A percentile compares a stretch with the other conserved stretches of the same genome.
Evolutionary conservation across 1,140 invertebrate species (phyloP).

Genomic region (Trachelipus rathkii): DNA sequence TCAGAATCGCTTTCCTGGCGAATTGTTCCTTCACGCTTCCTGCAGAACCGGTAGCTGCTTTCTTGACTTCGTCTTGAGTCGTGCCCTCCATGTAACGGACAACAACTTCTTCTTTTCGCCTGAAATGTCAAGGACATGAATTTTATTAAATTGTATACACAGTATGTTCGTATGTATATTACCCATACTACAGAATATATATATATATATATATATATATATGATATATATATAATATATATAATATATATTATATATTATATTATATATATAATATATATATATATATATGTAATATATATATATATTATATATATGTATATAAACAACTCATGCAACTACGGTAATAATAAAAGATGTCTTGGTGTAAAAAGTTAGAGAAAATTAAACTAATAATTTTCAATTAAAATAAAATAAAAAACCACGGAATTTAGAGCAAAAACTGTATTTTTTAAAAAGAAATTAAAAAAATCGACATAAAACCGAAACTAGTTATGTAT

Average conservation of each 20-base stretch:
- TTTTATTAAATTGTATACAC: slow-evolving; percentile 12
- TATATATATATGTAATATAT: slow-evolving; percentile 19
- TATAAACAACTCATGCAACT: no score
- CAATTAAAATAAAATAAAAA: no score
- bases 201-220: neutral
- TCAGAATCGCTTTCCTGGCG: slow-evolving; percentile 45
- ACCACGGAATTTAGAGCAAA: no score
- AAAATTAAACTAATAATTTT: no score
- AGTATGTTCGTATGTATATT: neutral
- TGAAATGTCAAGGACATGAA: slow-evolving; percentile 49
- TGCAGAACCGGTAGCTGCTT: slow-evolving; percentile 32
- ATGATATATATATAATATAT: neutral
- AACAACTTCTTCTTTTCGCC: slow-evolving; percentile 97
- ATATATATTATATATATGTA: slow-evolving; percentile 20
- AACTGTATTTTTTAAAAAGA: no score
- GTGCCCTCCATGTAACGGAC: slow-evolving; percentile 77
- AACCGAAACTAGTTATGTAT: no score
- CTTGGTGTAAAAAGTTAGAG: no score
- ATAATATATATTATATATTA: slow-evolving; percentile 8
- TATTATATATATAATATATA: slow-evolving; percentile 8
- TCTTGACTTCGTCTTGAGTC: slow-evolving; percentile 34
- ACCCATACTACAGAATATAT: neutral
- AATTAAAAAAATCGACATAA: no score
- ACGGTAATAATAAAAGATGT: no score
- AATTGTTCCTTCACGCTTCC: slow-evolving; percentile 47